These are phyloP conservation scores for Chelonus insularis DNA, from an alignment of 1,140 invertebrate genomes.

Conservation along the genomic window DNA sequence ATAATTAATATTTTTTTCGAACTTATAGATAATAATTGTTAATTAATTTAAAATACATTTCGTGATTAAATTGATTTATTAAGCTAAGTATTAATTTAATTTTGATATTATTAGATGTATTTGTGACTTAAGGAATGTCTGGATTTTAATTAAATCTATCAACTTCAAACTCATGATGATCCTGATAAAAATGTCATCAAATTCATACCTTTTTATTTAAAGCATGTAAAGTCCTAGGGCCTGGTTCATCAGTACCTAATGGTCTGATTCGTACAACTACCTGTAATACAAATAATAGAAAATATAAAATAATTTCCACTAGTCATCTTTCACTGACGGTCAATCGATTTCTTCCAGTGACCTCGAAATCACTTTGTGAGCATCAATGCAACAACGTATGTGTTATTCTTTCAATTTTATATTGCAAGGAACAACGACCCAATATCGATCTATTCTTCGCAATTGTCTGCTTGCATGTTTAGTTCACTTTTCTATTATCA, in stretches of 20 bases:
- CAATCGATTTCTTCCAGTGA: slow-evolving; percentile 14
- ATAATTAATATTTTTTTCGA: too few relatives aligned
- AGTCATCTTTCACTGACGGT: not conserved
- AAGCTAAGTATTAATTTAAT: too few relatives aligned
- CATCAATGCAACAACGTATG: too few relatives aligned
- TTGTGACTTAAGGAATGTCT: too few relatives aligned
- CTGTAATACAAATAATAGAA: slow-evolving; percentile 46
- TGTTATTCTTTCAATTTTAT: slow-evolving; percentile 24
- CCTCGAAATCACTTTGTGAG: slow-evolving; percentile 3
- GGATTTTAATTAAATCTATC: too few relatives aligned
- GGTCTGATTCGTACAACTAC: slow-evolving; percentile 52
- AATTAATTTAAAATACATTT: too few relatives aligned
- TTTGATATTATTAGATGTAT: too few relatives aligned
- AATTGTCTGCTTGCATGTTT: slow-evolving; percentile 4
- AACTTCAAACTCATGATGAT: too few relatives aligned
- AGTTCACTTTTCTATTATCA: not conserved
- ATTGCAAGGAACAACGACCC: slow-evolving; percentile 35
- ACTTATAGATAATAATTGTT: too few relatives aligned
- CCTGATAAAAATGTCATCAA: not conserved
- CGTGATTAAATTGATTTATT: too few relatives aligned
- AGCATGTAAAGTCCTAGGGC: slow-evolving; percentile 43
- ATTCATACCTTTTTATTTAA: slow-evolving; percentile 48
- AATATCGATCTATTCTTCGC: slow-evolving; percentile 33
- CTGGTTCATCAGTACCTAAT: slow-evolving; percentile 38
- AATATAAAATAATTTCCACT: not conserved